Conservation (phyloP, 2,113 vertebrate genomes). For the Neolamprologus sp. region DNA sequence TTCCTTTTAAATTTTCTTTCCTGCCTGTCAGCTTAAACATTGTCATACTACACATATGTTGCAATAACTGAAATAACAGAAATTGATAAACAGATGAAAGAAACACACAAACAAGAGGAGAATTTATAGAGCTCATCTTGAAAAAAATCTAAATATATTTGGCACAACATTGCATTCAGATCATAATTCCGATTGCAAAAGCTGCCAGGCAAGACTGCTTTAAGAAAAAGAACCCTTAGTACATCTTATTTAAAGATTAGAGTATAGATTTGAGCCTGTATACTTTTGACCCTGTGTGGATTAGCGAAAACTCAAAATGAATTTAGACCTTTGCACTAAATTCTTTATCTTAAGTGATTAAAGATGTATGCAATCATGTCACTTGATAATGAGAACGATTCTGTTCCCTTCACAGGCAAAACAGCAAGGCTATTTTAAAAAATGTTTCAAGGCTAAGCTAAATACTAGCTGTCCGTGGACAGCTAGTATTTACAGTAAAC, state of each 20-base stretch:
- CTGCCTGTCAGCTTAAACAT: neutral
- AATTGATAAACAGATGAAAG: neutral
- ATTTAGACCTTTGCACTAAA: neutral
- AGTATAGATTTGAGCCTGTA: neutral
- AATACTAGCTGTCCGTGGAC: neutral
- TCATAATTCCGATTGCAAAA: neutral
- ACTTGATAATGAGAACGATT: neutral
- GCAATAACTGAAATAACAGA: neutral
- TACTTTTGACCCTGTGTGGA: neutral
- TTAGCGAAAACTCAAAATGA: neutral
- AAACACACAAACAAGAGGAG: neutral
- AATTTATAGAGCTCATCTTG: neutral
- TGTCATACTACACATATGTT: neutral
- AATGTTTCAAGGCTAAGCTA: neutral
- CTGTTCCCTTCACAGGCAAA: neutral
- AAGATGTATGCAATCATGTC: neutral
- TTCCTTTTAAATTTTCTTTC: neutral
- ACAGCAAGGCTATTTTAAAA: neutral
- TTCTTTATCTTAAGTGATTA: neutral
- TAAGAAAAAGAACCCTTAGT: neutral
- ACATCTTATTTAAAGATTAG: neutral
- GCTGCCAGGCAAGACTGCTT: neutral
- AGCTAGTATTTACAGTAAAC: neutral
- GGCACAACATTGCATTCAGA: neutral
- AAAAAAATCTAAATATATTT: neutral